phyloP scores from a whole-genome alignment of 2,888 invertebrate genomes.

The Phania funesta region DNA sequence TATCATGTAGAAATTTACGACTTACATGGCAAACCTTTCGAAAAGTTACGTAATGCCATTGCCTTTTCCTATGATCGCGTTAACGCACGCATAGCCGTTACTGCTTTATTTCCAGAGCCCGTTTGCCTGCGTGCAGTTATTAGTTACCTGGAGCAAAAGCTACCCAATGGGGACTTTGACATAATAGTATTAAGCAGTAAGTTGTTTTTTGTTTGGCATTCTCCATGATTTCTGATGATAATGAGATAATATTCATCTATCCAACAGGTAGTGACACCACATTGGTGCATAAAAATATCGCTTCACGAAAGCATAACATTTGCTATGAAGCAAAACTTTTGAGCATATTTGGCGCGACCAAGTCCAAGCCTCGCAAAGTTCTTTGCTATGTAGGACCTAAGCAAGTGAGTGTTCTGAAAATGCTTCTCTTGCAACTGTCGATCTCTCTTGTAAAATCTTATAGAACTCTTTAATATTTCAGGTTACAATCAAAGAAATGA shows the following conservation, averaged over 20 bases:
- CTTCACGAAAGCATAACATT: conserved; percentile 90
- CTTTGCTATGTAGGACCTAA: conserved; percentile 95
- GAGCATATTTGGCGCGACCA: conserved; percentile 81
- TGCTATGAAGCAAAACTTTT: conserved; percentile 92
- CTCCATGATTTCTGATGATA: neutral
- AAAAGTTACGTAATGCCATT: conserved; percentile 82
- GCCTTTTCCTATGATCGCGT: conserved; percentile 88
- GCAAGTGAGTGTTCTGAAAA: conserved; percentile 82
- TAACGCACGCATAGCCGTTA: conserved; percentile 88
- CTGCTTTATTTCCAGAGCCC: conserved; percentile 88
- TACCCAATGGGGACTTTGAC: conserved; percentile 95
- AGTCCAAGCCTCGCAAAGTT: conserved; percentile 90
- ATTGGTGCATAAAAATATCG: conserved; percentile 92
- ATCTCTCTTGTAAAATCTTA: conserved; percentile 64
- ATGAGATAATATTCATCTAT: neutral
- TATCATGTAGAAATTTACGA: conserved; percentile 83
- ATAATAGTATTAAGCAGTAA: conserved; percentile 94
- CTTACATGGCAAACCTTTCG: conserved; percentile 83
- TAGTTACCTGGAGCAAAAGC: conserved; percentile 86
- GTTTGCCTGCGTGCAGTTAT: conserved; percentile 92
- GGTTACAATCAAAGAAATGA: conserved; percentile 94
- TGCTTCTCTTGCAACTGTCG: neutral
- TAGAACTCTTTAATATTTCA: conserved; percentile 80
- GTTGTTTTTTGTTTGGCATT: too few species aligned
- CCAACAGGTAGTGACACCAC: conserved; percentile 87